These are phyloP conservation scores for Lumbricus terrestris DNA, from an alignment of 2,888 invertebrate genomes.

Conservation along the genomic window DNA sequence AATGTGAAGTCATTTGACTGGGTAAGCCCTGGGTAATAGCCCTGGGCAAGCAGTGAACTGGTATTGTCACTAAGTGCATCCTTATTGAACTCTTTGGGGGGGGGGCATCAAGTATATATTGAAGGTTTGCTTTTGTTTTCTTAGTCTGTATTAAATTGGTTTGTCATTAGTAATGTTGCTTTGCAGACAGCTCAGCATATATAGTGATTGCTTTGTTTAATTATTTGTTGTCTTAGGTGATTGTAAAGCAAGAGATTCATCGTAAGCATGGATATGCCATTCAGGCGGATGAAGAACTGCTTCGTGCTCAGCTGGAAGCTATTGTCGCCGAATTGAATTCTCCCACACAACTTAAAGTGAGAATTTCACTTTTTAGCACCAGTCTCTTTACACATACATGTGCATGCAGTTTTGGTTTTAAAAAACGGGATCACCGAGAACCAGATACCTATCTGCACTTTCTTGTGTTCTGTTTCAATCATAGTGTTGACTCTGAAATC, in stretches of 20 bases:
- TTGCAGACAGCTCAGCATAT: too few species aligned
- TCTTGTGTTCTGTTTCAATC: neutral
- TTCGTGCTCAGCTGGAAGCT: slow-evolving; percentile 82
- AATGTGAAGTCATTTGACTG: neutral
- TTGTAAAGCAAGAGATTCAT: slow-evolving; percentile 82
- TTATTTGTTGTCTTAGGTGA: slow-evolving; percentile 65
- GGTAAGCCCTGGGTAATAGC: too few species aligned
- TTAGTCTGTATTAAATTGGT: too few species aligned
- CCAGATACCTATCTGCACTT: neutral
- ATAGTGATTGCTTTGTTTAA: neutral
- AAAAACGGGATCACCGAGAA: neutral
- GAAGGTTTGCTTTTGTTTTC: too few species aligned
- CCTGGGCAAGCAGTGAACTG: too few species aligned
- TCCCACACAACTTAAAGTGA: slow-evolving; percentile 86
- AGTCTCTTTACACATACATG: neutral
- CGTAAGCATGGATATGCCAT: slow-evolving; percentile 84
- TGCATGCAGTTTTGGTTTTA: neutral
- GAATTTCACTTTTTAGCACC: slow-evolving; percentile 39
- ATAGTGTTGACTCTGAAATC: neutral
- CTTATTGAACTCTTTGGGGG: too few species aligned
- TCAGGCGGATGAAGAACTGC: slow-evolving; percentile 83
- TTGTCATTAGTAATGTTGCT: too few species aligned
- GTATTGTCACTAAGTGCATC: too few species aligned
- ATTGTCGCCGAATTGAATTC: slow-evolving; percentile 83
- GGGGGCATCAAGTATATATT: too few species aligned